Evolutionary conservation across 2,888 invertebrate genomes (phyloP), one percentile per base, ranked within the genome.

Genomic region (Xestia rhomboidea): DNA sequence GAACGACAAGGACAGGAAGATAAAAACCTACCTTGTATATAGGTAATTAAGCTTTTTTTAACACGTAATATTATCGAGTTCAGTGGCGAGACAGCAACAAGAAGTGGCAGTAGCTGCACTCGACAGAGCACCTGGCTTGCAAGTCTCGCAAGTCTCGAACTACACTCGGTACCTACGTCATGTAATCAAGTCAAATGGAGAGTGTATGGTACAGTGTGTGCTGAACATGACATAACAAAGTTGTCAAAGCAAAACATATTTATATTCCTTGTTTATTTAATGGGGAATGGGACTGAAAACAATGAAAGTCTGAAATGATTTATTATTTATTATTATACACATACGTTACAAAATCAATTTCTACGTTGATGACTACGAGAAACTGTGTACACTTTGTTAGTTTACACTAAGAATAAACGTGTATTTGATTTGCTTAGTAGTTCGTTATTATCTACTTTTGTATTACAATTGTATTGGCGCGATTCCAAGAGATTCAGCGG

Each of bases 361-460:
- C 38, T n/a, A 51, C 70, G 38, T 51, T 30, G 49, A 73, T 46
- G 44, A 46, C 44, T 27, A 74, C 24, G 24, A 60, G 38, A 60
- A 60, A 60, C 38, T 60, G 27, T 18, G 34, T 24, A 34, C 21
- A 46, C 34, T 54, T 54, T 34, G 21, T 38, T 46, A 57, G 27
- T 74, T 24, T 18, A 75, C 38, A 75, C 24, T 34, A 24, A 60
- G 8, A 24, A 49, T 27, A 34, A 41, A 60, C n/a, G 27, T 34
- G n/a, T 74, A 18, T 74, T 74, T 74, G 57, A 46, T 60, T 74
- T 27, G 34, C 8, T 75, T 38, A n/a, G 75, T 30, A 49, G 27
- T 41, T 38, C 13, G 34, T 21, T 60, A 49, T n/a, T 46, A 34
- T 30, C 21, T 21, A 62, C 34, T 24, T 27, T 46, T 57, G 41